These are phyloP conservation scores for Bradypodion ventrale DNA, from an alignment of 2,797 vertebrate genomes.

Conservation along the genomic window DNA sequence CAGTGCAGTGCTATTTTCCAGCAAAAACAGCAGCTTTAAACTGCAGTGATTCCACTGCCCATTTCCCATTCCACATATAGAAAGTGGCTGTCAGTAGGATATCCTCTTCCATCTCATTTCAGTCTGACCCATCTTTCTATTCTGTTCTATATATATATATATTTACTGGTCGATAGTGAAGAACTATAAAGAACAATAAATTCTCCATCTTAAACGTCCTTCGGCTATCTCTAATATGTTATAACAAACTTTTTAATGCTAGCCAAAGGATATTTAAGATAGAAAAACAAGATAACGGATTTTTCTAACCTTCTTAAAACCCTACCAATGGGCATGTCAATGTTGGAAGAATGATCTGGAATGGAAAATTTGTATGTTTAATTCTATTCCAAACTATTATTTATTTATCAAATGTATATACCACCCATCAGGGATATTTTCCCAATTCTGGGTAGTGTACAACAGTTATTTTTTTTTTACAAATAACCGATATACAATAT, in stretches of 20 bases:
- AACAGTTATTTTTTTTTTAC: no score
- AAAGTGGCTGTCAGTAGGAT: not conserved
- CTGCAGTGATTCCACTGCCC: constrained; percentile 23
- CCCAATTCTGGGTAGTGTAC: no score
- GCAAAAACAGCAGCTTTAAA: not conserved
- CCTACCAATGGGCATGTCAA: not conserved
- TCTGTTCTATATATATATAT: no score
- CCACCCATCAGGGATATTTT: no score
- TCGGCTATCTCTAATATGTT: no score
- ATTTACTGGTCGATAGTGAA: no score
- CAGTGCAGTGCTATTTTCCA: not conserved
- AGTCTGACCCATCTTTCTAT: not conserved
- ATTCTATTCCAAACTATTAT: no score
- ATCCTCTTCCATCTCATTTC: not conserved
- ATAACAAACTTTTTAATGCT: not conserved
- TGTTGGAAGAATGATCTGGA: constrained; percentile 50
- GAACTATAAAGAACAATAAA: no score
- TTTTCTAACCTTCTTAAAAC: not conserved
- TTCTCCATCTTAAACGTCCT: no score
- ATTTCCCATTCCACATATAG: not conserved
- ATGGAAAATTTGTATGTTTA: constrained; percentile 43
- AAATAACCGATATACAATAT: no score
- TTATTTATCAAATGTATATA: no score
- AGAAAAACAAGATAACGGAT: not conserved
- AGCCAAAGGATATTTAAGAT: not conserved